Evolutionary conservation across 1,140 invertebrate genomes (phyloP), one percentile per base, ranked within the genome.

Genomic region (Psilanteris sp.): DNA sequence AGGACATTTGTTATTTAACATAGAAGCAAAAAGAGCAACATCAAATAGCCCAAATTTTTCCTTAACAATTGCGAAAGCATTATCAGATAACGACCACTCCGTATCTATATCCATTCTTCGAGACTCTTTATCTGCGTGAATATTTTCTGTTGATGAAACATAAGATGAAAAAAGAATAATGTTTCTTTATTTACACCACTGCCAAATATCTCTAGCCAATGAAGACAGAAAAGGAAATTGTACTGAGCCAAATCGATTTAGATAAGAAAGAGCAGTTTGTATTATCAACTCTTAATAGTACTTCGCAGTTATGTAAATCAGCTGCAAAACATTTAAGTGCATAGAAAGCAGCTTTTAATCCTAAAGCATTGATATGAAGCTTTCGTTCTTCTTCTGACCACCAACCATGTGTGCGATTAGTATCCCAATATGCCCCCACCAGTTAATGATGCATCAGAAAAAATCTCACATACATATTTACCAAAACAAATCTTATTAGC

Each of bases 61-160:
- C n/a, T n/a, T n/a, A 36, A 1, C 2, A 16, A 36, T 36, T 36
- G 2, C 1, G 8, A 36, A 36, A 1, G 32, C 32, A 1, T 16
- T 7, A 15, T n/a, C 8, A 6, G 32, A 14, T 1, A 36, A 7
- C 3, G 32, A 36, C 32, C 32, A 36, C 6, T 36, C 32, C 7
- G 32, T 15, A 1, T 36, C 32, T 52, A 36, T 20, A 11, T 44
- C 24, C 4, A 8, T 0, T 29, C 10, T 55, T 0, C 41, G 10
- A 1, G 41, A 44, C 31, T 67, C 41, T 3, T 1, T 4, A 50
- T 34, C 31, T 3, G 24, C 8, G 26, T 31, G 77, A 4, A 27
- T 77, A 32, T 81, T 80, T 14, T 85, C 68, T 37, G 71, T 76
- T 4, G 84, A 81, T 2, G 32, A 11, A 8, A 36, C 16, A 7